phyloP scores from a whole-genome alignment of 2,888 invertebrate species.

The Ormyrus labotus region DNA sequence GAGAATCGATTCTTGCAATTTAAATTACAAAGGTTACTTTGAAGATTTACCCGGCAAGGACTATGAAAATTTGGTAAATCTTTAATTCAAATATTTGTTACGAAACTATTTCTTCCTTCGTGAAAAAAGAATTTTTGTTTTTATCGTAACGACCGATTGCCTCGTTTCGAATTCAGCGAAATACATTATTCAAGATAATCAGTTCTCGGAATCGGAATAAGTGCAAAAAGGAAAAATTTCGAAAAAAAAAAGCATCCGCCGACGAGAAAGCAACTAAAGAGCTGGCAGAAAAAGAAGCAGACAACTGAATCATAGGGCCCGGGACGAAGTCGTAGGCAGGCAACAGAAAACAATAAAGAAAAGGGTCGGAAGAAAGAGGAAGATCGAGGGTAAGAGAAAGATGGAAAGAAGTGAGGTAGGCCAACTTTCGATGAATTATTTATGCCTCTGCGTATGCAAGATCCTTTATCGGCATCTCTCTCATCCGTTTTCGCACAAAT shows the following conservation, averaged over 20 bases:
- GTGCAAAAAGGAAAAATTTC: not conserved
- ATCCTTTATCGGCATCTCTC: slow-evolving; percentile 35
- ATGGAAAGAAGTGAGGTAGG: slow-evolving; percentile 5
- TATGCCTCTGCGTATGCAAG: slow-evolving; percentile 37
- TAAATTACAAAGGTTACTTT: slow-evolving; percentile 2
- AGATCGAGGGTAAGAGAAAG: slow-evolving; percentile 3
- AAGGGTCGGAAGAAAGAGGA: not conserved
- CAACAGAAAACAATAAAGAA: slow-evolving; percentile 1
- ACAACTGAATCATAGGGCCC: slow-evolving; percentile 25
- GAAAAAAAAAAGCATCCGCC: not conserved
- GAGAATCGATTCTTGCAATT: slow-evolving; percentile 28
- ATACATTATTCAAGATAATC: slow-evolving; percentile 31
- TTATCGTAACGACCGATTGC: not conserved
- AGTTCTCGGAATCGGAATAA: slow-evolving; percentile 21
- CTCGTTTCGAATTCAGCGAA: slow-evolving; percentile 4
- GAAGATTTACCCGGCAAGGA: not conserved
- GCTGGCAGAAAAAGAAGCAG: not conserved
- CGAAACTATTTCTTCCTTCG: not conserved
- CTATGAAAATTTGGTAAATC: not conserved
- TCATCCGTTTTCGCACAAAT: slow-evolving; percentile 27
- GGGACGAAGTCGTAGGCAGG: not conserved
- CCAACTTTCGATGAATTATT: slow-evolving; percentile 49
- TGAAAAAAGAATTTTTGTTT: not conserved
- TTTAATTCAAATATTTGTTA: not conserved
- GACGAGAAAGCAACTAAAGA: not conserved